Evolutionary conservation across 2,113 vertebrate species (phyloP).

Genomic region (Sitta europaea): DNA sequence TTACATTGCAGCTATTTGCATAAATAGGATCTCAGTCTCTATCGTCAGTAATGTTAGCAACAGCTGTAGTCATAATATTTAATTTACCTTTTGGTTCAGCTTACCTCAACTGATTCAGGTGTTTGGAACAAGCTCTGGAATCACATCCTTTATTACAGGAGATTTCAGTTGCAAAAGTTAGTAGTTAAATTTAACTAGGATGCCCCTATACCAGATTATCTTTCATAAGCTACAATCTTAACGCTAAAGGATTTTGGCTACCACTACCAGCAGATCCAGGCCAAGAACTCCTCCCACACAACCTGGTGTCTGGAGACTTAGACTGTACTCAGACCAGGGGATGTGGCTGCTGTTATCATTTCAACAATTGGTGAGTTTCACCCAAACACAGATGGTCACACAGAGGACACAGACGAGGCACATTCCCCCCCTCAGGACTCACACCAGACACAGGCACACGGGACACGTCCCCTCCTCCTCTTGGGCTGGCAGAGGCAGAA

Average conservation of each 20-base stretch:
- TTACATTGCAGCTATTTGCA: neutral
- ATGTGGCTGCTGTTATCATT: neutral
- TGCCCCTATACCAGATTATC: neutral
- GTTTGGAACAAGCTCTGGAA: neutral
- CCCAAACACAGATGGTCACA: rapidly evolving
- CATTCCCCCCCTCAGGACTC: neutral
- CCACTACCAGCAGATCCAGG: neutral
- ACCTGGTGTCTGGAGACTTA: no score
- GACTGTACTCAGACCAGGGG: neutral
- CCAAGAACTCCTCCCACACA: neutral
- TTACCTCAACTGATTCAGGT: neutral
- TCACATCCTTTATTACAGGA: neutral
- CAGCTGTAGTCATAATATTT: neutral
- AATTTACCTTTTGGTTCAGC: neutral
- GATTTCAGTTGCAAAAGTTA: neutral
- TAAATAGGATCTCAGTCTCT: neutral
- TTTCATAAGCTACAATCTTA: neutral
- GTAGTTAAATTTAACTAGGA: neutral
- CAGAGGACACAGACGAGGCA: rapidly evolving
- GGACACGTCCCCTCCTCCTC: rapidly evolving
- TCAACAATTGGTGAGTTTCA: neutral
- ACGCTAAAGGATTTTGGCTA: neutral
- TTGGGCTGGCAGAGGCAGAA: neutral
- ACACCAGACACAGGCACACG: neutral
- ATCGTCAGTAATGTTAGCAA: neutral